Percentiles rank a stretch among this genome's conserved stretches.
Conservation (phyloP, 2,113 vertebrate genomes). For the Hippolais icterina region DNA sequence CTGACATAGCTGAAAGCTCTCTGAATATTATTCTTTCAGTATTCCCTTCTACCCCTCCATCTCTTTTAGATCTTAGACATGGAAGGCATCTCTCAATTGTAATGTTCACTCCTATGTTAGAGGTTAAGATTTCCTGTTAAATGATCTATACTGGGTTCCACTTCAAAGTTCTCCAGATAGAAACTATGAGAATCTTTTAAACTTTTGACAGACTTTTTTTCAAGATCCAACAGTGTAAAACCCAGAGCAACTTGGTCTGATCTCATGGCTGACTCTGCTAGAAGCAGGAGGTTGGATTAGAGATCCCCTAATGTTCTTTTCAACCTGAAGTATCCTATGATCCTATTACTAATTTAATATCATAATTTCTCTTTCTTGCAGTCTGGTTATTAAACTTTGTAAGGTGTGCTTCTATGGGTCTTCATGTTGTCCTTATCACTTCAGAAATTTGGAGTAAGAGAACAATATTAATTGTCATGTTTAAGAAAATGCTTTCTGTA, state of each 20-base stretch:
- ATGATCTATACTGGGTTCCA: background rate
- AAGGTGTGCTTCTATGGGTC: background rate
- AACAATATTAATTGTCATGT: background rate
- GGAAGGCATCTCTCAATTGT: background rate
- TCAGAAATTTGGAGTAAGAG: background rate
- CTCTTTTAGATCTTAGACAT: background rate
- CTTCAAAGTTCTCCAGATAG: background rate
- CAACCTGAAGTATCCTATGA: background rate
- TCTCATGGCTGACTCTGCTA: background rate
- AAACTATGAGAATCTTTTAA: background rate
- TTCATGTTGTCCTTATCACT: background rate
- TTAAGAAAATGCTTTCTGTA: background rate
- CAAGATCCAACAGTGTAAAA: background rate
- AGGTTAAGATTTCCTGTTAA: background rate
- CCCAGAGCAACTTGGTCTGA: background rate
- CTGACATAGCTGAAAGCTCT: background rate
- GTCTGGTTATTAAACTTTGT: background rate
- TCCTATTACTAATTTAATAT: background rate
- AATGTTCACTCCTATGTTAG: background rate
- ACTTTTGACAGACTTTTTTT: background rate
- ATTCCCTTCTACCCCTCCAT: background rate
- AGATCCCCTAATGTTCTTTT: background rate
- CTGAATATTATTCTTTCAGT: background rate
- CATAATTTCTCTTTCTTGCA: background rate
- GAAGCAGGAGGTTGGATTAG: background rate